Evolutionary conservation across 2,888 invertebrate species (phyloP).

Genomic region (Cerastis rubricosa): DNA sequence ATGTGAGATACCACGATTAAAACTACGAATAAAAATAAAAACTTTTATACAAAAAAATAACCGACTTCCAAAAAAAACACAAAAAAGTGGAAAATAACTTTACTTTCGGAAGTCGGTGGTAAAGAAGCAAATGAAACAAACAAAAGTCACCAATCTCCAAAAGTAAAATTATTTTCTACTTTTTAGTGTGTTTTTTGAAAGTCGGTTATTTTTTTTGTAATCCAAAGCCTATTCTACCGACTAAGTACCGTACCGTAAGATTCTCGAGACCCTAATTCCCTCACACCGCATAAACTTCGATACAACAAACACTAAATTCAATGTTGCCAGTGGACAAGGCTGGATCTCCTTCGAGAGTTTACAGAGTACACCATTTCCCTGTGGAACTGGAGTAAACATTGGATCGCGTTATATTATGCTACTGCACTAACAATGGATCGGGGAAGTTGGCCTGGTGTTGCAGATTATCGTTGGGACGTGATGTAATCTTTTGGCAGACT

Average conservation of each 20-base stretch:
- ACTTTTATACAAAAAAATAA: no score
- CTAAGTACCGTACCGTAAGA: no score
- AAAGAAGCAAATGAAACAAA: no score
- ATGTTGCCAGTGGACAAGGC: conserved; percentile 59
- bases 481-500: conserved; percentile 6
- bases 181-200: no score
- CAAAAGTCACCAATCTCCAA: no score
- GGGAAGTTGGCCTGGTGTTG: conserved; percentile 28
- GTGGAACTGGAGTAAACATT: conserved; percentile 46
- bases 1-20: no score
- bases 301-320: conserved; percentile 66
- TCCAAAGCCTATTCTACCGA: neutral
- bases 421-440: conserved; percentile 25
- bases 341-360: conserved; percentile 46
- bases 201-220: no score
- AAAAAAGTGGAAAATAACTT: no score
- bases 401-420: conserved; percentile 50
- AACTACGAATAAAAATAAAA: no score
- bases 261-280: conserved; percentile 28
- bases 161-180: no score
- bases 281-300: conserved; percentile 56
- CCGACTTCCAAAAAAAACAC: no score
- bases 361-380: conserved; percentile 49
- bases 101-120: no score
- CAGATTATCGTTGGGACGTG: conserved; percentile 18